Evolutionary conservation across 2,797 vertebrate species (phyloP), one percentile per base, ranked within the genome.

Genomic region (Bradypus variegatus): DNA sequence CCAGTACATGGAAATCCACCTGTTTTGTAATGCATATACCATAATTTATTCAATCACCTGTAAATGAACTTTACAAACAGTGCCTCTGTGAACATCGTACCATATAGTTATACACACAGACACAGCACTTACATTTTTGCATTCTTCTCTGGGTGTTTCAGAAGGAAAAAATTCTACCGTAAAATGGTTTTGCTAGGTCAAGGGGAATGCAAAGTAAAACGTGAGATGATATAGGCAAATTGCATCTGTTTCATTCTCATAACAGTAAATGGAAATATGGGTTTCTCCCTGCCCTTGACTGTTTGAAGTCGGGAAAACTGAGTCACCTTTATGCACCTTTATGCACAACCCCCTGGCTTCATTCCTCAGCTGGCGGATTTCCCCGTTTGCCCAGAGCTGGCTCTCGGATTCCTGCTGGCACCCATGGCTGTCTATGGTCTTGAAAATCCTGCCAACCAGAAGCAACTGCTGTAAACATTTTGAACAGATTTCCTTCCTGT

Each of bases 391-490:
- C 25, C 25, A 8, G 53, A 11, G 19, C 36, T 62, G 81, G n/a
- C 41, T 27, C 38, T 70, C 55, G 64, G 2, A 21, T 27, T 50
- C 48, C 70, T 12, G 15, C 58, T 2, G 10, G 6, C 4, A 18
- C 41, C 27, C 2, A 3, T 11, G 10, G 4, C 70, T 50, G 4
- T 19, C 55, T 55, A 0, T 45, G 3, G 33, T 36, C 13, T 36
- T 13, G 0, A 33, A 29, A 45, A 33, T 41, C 29, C 77, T 72
- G 0, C 86, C 60, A 25, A 31, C 14, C 64, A n/a, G 72, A 62
- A 41, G 70, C 50, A 19, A 65, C 25, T 14, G 33, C 58, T 5
- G 29, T 38, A 14, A 60, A 38, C 75, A 27, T 48, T 45, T 27
- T 53, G 19, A 8, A 29, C 38, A 0, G 55, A 23, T 72, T 75